A percentile compares a stretch with the other conserved stretches of the same genome.
Conservation (phyloP, 2,113 vertebrate genomes). For the Apaloderma vittatum region DNA sequence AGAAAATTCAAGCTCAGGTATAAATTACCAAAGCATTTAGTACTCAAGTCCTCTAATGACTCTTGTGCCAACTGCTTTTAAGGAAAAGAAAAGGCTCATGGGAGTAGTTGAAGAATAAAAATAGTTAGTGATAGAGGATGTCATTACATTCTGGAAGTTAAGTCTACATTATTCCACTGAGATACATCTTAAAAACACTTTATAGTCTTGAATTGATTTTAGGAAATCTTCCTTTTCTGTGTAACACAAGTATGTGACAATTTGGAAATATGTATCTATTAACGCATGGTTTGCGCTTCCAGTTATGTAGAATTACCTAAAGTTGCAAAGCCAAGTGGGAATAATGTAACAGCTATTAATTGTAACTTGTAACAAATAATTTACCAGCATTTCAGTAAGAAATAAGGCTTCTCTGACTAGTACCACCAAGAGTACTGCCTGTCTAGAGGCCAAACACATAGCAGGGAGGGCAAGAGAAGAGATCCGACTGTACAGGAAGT, state of each 20-base stretch:
- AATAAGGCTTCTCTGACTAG: neutral
- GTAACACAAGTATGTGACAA: neutral
- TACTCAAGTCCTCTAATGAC: neutral
- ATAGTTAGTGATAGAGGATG: neutral
- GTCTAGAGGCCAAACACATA: neutral
- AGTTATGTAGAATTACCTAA: neutral
- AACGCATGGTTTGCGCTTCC: fast-evolving
- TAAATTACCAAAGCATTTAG: neutral
- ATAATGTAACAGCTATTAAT: neutral
- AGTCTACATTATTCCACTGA: neutral
- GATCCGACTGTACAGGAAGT: neutral
- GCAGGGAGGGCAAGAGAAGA: neutral
- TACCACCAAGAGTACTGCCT: neutral
- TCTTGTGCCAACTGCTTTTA: neutral
- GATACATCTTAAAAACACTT: neutral
- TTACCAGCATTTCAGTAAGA: neutral
- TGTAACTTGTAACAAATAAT: neutral
- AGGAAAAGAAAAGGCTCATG: neutral
- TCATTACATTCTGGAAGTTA: neutral
- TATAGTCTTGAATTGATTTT: neutral
- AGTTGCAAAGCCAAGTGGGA: neutral
- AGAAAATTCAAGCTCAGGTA: neutral
- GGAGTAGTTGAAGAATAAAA: neutral
- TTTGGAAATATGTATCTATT: neutral
- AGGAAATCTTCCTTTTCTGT: neutral